Base-by-base conservation (phyloP, 2,888 invertebrate genomes). In the Malthinus seriepunctatus region DNA sequence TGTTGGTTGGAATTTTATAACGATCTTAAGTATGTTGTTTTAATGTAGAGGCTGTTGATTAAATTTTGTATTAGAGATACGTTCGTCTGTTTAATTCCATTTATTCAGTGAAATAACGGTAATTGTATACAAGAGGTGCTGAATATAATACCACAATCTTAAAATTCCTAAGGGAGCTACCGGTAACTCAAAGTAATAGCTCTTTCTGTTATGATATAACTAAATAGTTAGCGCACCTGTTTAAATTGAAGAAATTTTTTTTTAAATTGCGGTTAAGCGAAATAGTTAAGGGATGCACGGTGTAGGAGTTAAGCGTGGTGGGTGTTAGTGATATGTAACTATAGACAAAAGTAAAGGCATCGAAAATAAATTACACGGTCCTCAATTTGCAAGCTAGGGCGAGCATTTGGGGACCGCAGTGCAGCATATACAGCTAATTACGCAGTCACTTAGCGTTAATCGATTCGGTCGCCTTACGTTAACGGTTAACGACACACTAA, bases 381-480 rank as follows among this genome's bases (percentile, higher is more conserved):
- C 71, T 72, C 73, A 74, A 75, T 74, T 75, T 73, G 72, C 68
- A 70, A 66, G 65, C 60, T 65, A 69, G 66, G 67, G 58, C 63
- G 57, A 64, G 56, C 63, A 65, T 67, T 42, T 59, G 59, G 62
- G 66, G 67, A 65, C 57, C 60, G 59, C 64, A 64, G 62, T 62
- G 74, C 73, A 72, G 67, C 77, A 74, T 78, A 75, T 76, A 78
- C 76, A 79, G 79, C 78, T 79, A 79, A 79, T 79, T 79, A 79
- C 79, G 76, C 77, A 79, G 79, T 79, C 79, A 79, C 79, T 79
- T 79, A 79, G 78, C 78, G 78, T 79, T 79, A 79, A 79, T 79
- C 79, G 79, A 79, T 79, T 78, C 75, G 78, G 78, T 78, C 76
- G 78, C 79, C 79, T 79, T 78, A 79, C 78, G 78, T 78, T 78